These are phyloP conservation scores for Nerophis ophidion DNA, from an alignment of 2,113 vertebrate species.

Conservation along the genomic window DNA sequence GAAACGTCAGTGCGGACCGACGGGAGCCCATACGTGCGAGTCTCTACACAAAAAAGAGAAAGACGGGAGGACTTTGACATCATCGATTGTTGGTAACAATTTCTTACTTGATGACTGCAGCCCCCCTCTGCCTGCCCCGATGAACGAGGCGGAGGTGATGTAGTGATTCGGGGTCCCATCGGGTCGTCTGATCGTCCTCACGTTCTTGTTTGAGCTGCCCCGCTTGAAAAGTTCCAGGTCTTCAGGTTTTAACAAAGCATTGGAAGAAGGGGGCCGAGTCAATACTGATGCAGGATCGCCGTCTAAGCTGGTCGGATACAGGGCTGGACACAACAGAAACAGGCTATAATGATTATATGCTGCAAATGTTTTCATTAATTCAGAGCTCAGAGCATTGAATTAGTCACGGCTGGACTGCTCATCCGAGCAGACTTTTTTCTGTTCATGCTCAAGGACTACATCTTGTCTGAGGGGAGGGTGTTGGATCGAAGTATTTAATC, in stretches of 20 bases:
- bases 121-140: slow-evolving; percentile 59
- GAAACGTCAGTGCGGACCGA: slow-evolving; percentile 75
- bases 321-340: slow-evolving; percentile 22
- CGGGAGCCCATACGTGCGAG: slow-evolving; percentile 72
- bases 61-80: not conserved
- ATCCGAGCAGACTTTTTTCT: too few species aligned
- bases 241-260: slow-evolving; percentile 56
- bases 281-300: not conserved
- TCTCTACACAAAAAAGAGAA: slow-evolving; percentile 55
- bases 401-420: too few species aligned
- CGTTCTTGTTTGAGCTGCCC: slow-evolving; percentile 61
- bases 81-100: not conserved
- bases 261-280: slow-evolving; percentile 10
- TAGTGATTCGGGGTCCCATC: slow-evolving; percentile 58
- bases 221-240: slow-evolving; percentile 65
- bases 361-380: too few species aligned
- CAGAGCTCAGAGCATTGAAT: too few species aligned
- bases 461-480: too few species aligned
- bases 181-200: slow-evolving; percentile 55
- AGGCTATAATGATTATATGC: not conserved
- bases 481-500: too few species aligned
- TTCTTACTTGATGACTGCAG: slow-evolving; percentile 64
- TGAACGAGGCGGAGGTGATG: slow-evolving; percentile 73
- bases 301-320: slow-evolving; percentile 2
- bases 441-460: too few species aligned